phyloP scores from a whole-genome alignment of 2,113 vertebrate species.

The Dicaeum eximium region DNA sequence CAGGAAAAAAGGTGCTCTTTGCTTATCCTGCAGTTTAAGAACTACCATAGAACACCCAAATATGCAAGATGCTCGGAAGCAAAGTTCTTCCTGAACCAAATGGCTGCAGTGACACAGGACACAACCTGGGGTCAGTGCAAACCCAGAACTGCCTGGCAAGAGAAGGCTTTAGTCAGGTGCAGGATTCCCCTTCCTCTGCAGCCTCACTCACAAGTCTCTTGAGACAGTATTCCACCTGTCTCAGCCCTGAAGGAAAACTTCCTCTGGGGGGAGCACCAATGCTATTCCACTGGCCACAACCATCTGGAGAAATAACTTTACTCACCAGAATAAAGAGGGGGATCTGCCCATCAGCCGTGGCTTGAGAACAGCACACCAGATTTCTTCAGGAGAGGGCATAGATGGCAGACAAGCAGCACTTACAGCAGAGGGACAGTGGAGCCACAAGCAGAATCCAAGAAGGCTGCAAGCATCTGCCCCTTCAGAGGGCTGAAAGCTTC shows the following conservation, averaged over 20 bases:
- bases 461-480: too few relatives aligned
- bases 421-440: too few relatives aligned
- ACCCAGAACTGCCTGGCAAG: neutral
- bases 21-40: neutral
- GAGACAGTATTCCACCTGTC: neutral
- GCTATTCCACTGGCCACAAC: neutral
- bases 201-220: neutral
- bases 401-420: too few relatives aligned
- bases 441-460: too few relatives aligned
- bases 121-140: accelerated
- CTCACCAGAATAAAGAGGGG: neutral
- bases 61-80: neutral
- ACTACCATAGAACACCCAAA: neutral
- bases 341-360: neutral
- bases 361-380: neutral
- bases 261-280: neutral
- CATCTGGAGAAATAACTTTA: neutral
- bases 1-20: neutral
- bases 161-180: neutral
- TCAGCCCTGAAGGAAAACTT: neutral
- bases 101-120: neutral
- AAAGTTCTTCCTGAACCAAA: neutral
- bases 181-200: neutral
- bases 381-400: neutral
- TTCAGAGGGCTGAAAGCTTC: too few relatives aligned